A percentile compares a stretch with the other conserved stretches of the same genome.
Evolutionary conservation across 1,140 invertebrate genomes (phyloP).

Genomic region (Phthorimaea operculella): DNA sequence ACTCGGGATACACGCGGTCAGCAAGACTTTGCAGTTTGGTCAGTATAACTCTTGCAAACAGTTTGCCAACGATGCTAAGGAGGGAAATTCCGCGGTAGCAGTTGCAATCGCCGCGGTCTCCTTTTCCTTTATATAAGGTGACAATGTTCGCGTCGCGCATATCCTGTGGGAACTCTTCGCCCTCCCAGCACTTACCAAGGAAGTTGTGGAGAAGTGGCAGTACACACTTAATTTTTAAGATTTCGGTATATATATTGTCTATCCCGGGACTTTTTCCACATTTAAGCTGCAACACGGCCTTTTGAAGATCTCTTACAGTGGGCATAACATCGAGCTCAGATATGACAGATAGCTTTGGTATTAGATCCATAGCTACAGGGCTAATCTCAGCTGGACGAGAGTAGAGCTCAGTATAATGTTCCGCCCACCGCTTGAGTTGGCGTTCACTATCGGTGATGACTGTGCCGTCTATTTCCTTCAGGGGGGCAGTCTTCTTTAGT

Average conservation of each 20-base stretch:
- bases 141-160: neutral
- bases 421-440: neutral
- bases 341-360: neutral
- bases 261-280: neutral
- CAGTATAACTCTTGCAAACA: constrained; percentile 2
- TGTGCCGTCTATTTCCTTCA: neutral
- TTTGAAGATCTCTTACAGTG: neutral
- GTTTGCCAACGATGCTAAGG: constrained; percentile 1
- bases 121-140: neutral
- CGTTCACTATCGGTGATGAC: neutral
- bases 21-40: neutral
- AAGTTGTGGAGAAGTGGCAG: neutral
- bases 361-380: neutral
- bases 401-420: neutral
- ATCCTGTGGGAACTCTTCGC: neutral
- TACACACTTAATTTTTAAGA: neutral
- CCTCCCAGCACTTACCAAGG: neutral
- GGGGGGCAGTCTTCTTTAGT: neutral
- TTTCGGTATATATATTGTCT: neutral
- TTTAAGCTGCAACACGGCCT: neutral
- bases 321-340: neutral
- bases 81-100: neutral
- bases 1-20: constrained; percentile 2
- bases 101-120: neutral
- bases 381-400: neutral